Evolutionary conservation across 2,797 vertebrate species (phyloP), one percentile per base, ranked within the genome.

Genomic region (Enteromius trimaculatus): DNA sequence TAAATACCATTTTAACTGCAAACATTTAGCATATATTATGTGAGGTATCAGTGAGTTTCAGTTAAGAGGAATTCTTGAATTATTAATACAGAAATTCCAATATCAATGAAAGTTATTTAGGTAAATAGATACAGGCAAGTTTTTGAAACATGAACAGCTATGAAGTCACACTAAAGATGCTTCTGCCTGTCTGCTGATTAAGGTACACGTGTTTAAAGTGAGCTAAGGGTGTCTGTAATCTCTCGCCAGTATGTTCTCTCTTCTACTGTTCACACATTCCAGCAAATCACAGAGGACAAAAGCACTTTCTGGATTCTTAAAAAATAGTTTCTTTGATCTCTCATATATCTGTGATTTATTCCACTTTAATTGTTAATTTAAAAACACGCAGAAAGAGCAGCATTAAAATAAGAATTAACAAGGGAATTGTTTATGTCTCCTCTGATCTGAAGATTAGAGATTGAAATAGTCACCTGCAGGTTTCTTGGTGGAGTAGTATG

Each of bases 391-490:
- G 39, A 58, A 47, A 62, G 37, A 47, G 9, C 42, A 23, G 31
- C 42, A 42, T 53, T 65, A 82, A 55, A 75, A 42, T 13, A 44
- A 9, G 8, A 65, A 82, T 51, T 31, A 82, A 82, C 42, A 39
- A 53, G 65, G 23, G 26, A 47, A 72, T 39, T 86, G 10, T 85
- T 58, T 53, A 29, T 31, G 4, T 53, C 23, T 65, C 26, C 55
- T 81, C 19, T 81, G 39, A 81, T 75, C 80, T 81, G 7, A 81
- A 74, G n/a, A 74, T 37, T 51, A n/a, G 16, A 82, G 6, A 64
- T 53, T 65, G 31, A n/a, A 82, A 82, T 53, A 64, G 53, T 49
- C 55, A 74, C 79, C 42, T 31, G 39, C 19, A 31, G 55, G 23
- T 64, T 74, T 81, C 69, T 66, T 65, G n/a, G 26, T 74, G n/a